These are phyloP conservation scores for Forbesichthys papilliferus DNA, from an alignment of 2,113 vertebrate species.

Conservation along the genomic window DNA sequence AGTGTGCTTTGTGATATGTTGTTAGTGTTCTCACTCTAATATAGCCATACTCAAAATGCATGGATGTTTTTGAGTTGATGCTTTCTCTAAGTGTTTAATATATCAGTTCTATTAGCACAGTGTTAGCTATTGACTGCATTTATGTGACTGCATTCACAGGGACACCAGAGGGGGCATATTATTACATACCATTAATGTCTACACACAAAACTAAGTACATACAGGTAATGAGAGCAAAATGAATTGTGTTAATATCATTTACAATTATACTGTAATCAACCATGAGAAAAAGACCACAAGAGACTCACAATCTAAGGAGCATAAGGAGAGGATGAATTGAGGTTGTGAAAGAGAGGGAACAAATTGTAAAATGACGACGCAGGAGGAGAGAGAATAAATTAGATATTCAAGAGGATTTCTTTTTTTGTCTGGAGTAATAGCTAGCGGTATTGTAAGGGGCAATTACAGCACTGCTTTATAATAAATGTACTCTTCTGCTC, in stretches of 20 bases:
- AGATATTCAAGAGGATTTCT: slow-evolving; percentile 12
- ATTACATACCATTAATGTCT: too few species aligned
- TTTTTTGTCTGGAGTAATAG: slow-evolving; percentile 32
- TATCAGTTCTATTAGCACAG: not conserved
- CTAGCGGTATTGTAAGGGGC: slow-evolving; percentile 6
- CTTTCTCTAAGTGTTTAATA: not conserved
- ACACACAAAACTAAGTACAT: too few species aligned
- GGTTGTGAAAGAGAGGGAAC: not conserved
- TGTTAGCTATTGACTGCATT: not conserved
- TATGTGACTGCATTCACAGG: too few species aligned
- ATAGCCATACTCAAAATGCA: too few species aligned
- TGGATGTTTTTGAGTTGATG: not conserved
- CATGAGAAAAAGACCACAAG: not conserved
- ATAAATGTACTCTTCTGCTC: slow-evolving; percentile 36
- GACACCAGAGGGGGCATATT: too few species aligned
- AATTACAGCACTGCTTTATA: slow-evolving; percentile 37
- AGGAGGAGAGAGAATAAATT: slow-evolving; percentile 25
- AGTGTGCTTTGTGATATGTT: slow-evolving; percentile 6
- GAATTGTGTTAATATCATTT: not conserved
- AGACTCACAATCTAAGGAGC: not conserved
- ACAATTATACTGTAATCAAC: not conserved
- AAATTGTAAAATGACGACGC: not conserved
- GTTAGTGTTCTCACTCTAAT: not conserved
- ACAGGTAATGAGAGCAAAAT: not conserved
- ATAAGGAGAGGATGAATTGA: not conserved